phyloP scores from a whole-genome alignment of 2,113 vertebrate species.

The Glaucomys volans region DNA sequence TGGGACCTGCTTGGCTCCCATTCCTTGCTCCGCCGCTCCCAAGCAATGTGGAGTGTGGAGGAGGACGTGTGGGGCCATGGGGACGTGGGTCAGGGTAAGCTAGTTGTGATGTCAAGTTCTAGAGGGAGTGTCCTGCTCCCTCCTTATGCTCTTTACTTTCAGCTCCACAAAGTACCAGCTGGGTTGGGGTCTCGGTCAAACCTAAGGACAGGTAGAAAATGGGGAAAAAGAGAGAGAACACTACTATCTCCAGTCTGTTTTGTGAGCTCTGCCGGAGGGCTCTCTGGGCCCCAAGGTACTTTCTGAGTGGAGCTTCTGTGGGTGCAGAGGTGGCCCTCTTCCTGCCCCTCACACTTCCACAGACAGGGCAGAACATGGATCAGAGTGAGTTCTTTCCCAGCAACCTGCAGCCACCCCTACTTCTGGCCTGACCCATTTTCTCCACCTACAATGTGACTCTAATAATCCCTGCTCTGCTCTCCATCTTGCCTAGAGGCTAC shows the following conservation, averaged over 20 bases:
- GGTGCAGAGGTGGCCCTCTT: background rate
- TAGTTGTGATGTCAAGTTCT: background rate
- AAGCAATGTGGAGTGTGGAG: background rate
- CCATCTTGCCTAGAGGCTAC: conserved; percentile 76
- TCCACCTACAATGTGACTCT: conserved; percentile 58
- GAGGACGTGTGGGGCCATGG: background rate
- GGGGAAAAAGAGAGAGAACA: background rate
- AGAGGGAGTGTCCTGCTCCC: background rate
- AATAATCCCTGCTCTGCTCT: conserved; percentile 69
- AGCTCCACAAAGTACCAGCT: background rate
- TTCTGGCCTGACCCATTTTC: conserved; percentile 79
- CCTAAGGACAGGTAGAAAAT: background rate
- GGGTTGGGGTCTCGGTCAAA: background rate
- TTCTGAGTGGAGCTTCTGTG: background rate
- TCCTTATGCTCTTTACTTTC: background rate
- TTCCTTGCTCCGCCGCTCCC: background rate
- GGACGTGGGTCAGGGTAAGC: background rate
- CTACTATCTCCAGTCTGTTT: background rate
- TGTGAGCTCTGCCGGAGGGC: background rate
- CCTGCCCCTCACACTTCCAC: background rate
- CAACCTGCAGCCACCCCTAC: conserved; percentile 27
- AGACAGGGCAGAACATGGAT: background rate
- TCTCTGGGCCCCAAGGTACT: background rate
- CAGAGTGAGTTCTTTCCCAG: conserved; percentile 3
- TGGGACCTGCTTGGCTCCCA: background rate